Base-by-base conservation (phyloP, 23 tunicate species). In the Halocynthia aurantium region DNA sequence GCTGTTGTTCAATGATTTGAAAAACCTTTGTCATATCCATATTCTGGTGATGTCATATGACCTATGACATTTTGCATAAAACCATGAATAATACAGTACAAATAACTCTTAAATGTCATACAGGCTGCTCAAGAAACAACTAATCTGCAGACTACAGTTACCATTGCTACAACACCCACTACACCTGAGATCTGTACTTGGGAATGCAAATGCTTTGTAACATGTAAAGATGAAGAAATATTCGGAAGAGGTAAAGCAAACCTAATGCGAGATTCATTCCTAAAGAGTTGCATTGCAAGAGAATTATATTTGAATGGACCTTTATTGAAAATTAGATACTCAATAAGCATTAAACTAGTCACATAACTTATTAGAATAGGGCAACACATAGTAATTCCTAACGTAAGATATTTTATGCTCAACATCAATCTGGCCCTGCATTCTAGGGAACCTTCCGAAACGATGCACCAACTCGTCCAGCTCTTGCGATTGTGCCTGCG, bases 181-280 rank as follows among this genome's bases (percentile, higher is more conserved):
- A 40, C 80, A 9, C 76, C 76, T 17, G 52, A 51, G 44, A 83
- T 52, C 52, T 91, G 97, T 63, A 81, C 90, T 6, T 83, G 87
- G 87, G 97, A 91, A 50, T 91, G 97, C 76, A 91, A 81, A 65
- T 91, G 97, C 56, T 91, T 63, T 54, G 87, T 91, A 15, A 81
- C 84, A 20, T 91, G 97, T 61, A 72, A 76, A 44, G 80, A 91
- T 54, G 91, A 91, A 57, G 31, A 76, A 18, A 54, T 87, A 0
- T 81, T 88, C 18, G 73, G 21, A 6, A 76, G 74, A 88, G 88
- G 95, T 88, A 50, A 81, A 53, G 12, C n/a, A 72, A 71, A 31
- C 60, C 15, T 10, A 13, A 13, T 60, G 64, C 64, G 17, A n/a
- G 31, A 50, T 10, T 60, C 66, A 5, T 52, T 19, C 18, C 19